Base-by-base conservation (phyloP, 1,140 invertebrate species). In the Drosophila kanapiae region DNA sequence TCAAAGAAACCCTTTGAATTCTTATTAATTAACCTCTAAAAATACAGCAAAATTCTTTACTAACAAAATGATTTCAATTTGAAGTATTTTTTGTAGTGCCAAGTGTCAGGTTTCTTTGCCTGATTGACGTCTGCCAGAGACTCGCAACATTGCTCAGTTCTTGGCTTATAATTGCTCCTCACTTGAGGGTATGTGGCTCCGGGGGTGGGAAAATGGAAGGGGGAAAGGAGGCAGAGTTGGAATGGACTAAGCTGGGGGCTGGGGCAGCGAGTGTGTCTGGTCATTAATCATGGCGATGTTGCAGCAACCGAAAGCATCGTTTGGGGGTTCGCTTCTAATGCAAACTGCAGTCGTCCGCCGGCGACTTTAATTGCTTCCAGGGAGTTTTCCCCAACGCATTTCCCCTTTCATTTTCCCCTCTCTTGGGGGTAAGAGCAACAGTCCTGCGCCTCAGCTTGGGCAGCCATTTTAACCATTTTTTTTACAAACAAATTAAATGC, bases 41-140 rank as follows among this genome's bases (percentile, higher is more conserved):
- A 5, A n/a, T 6, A 0, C 16, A 16, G 2, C 1, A 16, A 16
- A 31, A 29, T 49, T 49, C 4, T 0, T 29, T 9, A 7, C 1
- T 13, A 6, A 14, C 29, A 2, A 18, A 14, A 9, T 0, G 14
- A 2, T n/a, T 4, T n/a, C 10, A 5, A 13, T 35, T 35, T 9
- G 0, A 3, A 29, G n/a, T 29, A 9, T 43, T 54, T 54, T 45
- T 37, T 27, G 0, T n/a, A 37, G 64, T 78, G 56, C 45, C 6
- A 1, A 13, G 63, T 79, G 61, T 43, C 77, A 33, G 71, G 61
- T 45, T 69, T 51, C 49, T 61, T 29, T 13, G 33, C 56, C 61
- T 91, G 85, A 85, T 90, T 90, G 85, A 90, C 85, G 85, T 77
- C 63, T 85, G 78, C 74, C 85, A 79, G 83, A 76, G 57, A 78